Base-by-base conservation (phyloP, 1,140 invertebrate species). In the Drosophila ohnishii region DNA sequence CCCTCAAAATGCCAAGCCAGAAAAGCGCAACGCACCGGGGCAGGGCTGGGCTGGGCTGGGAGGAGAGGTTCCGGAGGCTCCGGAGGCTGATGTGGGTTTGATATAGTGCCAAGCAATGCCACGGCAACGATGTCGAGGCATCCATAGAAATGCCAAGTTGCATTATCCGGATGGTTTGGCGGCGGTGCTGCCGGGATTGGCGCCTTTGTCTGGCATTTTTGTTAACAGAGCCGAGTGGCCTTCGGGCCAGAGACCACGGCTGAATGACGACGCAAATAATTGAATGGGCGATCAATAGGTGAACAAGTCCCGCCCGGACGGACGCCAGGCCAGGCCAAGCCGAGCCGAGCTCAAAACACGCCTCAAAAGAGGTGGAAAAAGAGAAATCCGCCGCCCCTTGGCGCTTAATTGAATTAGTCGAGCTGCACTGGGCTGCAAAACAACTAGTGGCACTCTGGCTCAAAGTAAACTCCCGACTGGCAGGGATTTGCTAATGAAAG, bases 101-200 rank as follows among this genome's bases (percentile, higher is more conserved):
- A 76, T 61, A 50, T 61, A 71, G 75, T 83, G 69, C 75, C 47
- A 66, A 50, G 76, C 73, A 79, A 70, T 84, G 80, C 56, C 72
- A 80, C 60, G 48, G 71, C 61, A 80, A 45, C 69, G 57, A 45
- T 75, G 64, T 65, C 45, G 56, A 62, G 67, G 79, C 84, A 84
- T 69, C 84, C 83, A 87, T 86, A 88, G 84, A 86, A 86, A 86
- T 88, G 79, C 84, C 72, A 58, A 79, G 65, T 83, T 87, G 82
- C 83, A 87, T 86, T 84, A 85, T 80, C 37, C 65, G 61, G 48
- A 59, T 45, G 76, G 45, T 61, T 64, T 30, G 63, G 32, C 55
- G 39, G 14, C 30, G 57, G 7, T 32, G 66, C n/a, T 22, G 34
- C 37, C 47, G 30, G 39, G 25, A 64, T 65, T 61, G 78, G 80